Conservation (phyloP, 2,797 vertebrate species). For the Parauchenoglanis ngamensis region DNA sequence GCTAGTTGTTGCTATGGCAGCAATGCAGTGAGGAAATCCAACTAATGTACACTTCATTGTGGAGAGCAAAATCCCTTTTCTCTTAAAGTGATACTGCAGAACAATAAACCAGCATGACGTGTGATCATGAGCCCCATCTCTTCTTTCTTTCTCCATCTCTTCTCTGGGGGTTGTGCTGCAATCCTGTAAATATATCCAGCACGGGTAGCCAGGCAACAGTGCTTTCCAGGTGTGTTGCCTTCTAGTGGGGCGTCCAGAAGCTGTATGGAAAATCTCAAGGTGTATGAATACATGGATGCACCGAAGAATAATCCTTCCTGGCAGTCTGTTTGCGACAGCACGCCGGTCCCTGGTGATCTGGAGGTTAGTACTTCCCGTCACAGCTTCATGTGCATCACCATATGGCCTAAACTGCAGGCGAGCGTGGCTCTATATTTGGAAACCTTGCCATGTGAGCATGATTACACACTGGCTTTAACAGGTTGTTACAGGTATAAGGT, state of each 20-base stretch:
- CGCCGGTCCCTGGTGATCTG: constrained; percentile 26
- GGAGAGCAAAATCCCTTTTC: background rate
- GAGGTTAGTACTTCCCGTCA: constrained; percentile 37
- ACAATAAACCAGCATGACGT: background rate
- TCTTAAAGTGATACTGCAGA: constrained; percentile 7
- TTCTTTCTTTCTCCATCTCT: constrained; percentile 4
- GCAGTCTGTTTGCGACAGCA: constrained; percentile 36
- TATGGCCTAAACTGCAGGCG: constrained; percentile 27
- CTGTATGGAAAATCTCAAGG: constrained; percentile 44
- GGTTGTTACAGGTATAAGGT: background rate
- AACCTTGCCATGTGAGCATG: constrained; percentile 15
- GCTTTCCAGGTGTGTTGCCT: constrained; percentile 54
- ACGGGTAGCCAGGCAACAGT: constrained; percentile 78
- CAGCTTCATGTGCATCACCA: constrained; percentile 34
- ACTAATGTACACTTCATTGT: background rate
- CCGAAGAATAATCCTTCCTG: constrained; percentile 34
- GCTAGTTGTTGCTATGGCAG: constrained; percentile 33
- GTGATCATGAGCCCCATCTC: background rate
- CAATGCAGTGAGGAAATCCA: constrained; percentile 1
- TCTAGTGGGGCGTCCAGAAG: constrained; percentile 51
- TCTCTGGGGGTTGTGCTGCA: constrained; percentile 1
- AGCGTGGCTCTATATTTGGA: constrained; percentile 18
- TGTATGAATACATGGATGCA: constrained; percentile 30
- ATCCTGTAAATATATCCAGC: constrained; percentile 62
- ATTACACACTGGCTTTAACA: constrained; percentile 7